Conservation (phyloP, 2,797 vertebrate species). For the Sternarchorhynchus goeldii region DNA sequence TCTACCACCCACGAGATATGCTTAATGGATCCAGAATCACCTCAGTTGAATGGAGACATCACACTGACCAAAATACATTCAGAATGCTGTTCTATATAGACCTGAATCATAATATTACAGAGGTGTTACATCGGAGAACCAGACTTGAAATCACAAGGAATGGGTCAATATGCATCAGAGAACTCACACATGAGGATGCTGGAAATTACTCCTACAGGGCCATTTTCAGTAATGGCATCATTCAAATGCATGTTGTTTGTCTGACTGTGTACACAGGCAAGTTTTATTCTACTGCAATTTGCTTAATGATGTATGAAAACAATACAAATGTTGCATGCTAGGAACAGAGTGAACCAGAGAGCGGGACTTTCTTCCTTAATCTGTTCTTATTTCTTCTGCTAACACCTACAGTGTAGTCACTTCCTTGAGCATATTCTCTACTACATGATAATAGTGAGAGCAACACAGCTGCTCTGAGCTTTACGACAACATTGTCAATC, state of each 20-base stretch:
- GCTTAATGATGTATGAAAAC: background rate
- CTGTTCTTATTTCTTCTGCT: too few species aligned
- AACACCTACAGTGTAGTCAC: background rate
- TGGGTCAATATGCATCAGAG: constrained; percentile 32
- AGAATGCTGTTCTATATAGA: constrained; percentile 24
- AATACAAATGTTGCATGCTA: background rate
- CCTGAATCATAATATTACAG: background rate
- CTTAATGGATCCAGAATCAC: background rate
- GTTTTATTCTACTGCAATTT: constrained; percentile 4
- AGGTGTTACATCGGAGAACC: background rate
- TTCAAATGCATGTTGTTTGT: background rate
- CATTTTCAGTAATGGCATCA: background rate
- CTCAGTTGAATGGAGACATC: constrained; percentile 33
- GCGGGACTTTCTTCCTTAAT: too few species aligned
- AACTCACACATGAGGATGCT: constrained; percentile 27
- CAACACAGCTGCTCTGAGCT: too few species aligned
- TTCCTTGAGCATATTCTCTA: too few species aligned
- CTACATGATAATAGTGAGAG: too few species aligned
- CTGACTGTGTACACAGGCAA: background rate
- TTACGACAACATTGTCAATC: too few species aligned
- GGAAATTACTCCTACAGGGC: constrained; percentile 44
- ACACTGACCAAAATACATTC: background rate
- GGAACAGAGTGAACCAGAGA: too few species aligned
- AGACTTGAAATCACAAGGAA: constrained; percentile 24
- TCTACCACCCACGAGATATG: background rate